Conservation (phyloP, 2,888 invertebrate species). For the Trachelus troglodyta region DNA sequence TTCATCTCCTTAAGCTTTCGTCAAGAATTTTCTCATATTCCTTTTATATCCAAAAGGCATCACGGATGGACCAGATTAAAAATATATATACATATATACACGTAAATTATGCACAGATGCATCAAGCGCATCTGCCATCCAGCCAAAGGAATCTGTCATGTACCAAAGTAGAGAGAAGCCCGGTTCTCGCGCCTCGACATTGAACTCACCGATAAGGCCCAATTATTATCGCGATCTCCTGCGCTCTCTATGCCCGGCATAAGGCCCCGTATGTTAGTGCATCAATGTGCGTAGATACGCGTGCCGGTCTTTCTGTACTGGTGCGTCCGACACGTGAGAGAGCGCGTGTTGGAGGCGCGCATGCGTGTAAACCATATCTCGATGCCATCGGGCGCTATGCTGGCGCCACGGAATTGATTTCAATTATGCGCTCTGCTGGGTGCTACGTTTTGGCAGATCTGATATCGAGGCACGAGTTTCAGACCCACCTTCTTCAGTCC, state of each 20-base stretch:
- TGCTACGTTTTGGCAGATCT: conserved; percentile 20
- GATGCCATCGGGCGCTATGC: conserved; percentile 25
- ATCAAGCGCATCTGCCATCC: neutral
- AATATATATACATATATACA: too few relatives aligned
- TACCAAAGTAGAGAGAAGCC: neutral
- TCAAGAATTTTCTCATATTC: neutral
- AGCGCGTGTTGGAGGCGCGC: conserved; percentile 1
- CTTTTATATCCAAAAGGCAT: neutral
- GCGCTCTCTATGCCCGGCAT: neutral
- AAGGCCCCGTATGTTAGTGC: neutral
- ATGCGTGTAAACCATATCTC: conserved; percentile 3
- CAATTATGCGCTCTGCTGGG: conserved; percentile 36
- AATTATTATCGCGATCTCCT: neutral
- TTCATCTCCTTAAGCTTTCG: conserved; percentile 3
- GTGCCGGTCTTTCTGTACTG: neutral
- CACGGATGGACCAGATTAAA: neutral
- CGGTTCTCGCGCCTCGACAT: neutral
- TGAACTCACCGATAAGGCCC: neutral
- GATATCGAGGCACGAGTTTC: conserved; percentile 25
- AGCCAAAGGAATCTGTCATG: neutral
- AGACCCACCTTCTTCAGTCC: conserved; percentile 13
- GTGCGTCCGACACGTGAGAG: neutral
- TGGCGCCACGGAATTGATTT: conserved; percentile 47
- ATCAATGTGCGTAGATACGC: neutral
- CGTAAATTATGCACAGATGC: neutral